phyloP scores from a whole-genome alignment of 1,140 invertebrate genomes.

The Elymnias hypermnestra region DNA sequence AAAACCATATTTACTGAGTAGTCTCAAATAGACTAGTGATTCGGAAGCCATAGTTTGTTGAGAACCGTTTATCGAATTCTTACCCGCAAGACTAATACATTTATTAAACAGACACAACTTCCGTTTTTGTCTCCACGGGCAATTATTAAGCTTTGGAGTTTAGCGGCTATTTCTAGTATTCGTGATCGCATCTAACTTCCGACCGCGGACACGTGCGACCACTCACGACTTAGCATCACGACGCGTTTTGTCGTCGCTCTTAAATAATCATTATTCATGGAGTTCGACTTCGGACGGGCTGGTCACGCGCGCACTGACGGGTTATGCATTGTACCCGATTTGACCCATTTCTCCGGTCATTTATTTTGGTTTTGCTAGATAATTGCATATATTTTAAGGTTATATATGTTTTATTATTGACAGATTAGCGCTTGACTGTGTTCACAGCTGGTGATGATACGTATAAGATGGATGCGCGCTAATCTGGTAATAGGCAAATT shows the following conservation, averaged over 20 bases:
- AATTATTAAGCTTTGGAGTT: background rate
- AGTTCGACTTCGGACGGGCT: background rate
- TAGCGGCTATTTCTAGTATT: slow-evolving; percentile 2
- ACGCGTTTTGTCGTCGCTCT: slow-evolving; percentile 16
- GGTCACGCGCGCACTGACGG: background rate
- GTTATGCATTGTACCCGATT: slow-evolving; percentile 7
- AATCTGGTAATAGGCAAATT: too few species aligned
- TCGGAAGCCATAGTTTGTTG: too few species aligned
- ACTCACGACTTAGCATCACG: slow-evolving; percentile 42
- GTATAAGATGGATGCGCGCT: too few species aligned
- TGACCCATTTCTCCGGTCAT: slow-evolving; percentile 29
- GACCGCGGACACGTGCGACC: slow-evolving; percentile 38
- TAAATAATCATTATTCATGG: background rate
- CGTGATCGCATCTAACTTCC: slow-evolving; percentile 28
- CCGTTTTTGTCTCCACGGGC: background rate
- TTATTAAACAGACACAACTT: slow-evolving; percentile 1
- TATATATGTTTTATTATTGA: too few species aligned
- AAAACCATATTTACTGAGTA: too few species aligned
- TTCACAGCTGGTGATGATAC: too few species aligned
- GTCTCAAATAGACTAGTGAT: too few species aligned
- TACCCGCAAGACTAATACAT: too few species aligned
- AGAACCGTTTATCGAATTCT: too few species aligned
- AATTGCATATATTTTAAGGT: too few species aligned
- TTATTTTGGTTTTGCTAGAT: background rate
- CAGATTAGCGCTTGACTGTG: too few species aligned